Percentiles rank a stretch among this genome's conserved stretches.
Conservation (phyloP, 2,797 vertebrate species). For the Harpagifer antarcticus region DNA sequence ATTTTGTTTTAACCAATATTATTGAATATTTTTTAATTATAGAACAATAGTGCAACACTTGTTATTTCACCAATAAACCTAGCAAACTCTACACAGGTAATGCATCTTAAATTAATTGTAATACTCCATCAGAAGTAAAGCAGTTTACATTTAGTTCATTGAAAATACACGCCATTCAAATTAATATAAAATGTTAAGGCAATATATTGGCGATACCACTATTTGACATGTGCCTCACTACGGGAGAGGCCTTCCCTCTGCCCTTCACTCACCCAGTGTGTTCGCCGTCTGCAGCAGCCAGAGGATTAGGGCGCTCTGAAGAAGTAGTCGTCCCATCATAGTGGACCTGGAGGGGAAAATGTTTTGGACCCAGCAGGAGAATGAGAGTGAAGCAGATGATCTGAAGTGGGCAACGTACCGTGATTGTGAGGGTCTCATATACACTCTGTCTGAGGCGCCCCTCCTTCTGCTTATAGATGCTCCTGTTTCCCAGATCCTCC, state of each 20-base stretch:
- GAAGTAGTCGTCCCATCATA: constrained; percentile 73
- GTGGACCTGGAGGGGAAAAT: constrained; percentile 44
- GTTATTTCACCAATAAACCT: not conserved
- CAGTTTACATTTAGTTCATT: not conserved
- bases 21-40: too few relatives aligned
- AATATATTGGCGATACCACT: not conserved
- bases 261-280: constrained; percentile 72
- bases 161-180: not conserved
- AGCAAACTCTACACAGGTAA: not conserved
- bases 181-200: not conserved
- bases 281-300: constrained; percentile 72
- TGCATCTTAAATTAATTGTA: not conserved
- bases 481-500: constrained; percentile 36
- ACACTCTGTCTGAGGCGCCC: constrained; percentile 63
- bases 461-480: constrained; percentile 56
- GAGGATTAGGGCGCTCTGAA: constrained; percentile 71
- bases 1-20: too few relatives aligned
- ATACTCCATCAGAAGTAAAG: not conserved
- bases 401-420: constrained; percentile 44
- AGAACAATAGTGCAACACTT: too few relatives aligned
- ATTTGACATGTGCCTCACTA: not conserved
- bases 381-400: constrained; percentile 24
- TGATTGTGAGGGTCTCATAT: constrained; percentile 70
- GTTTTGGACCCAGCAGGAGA: constrained; percentile 35
- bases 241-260: not conserved